Percentiles rank a stretch among this genome's conserved stretches.
phyloP scores from a whole-genome alignment of 2,797 vertebrate species.

The Chrysolophus pictus region DNA sequence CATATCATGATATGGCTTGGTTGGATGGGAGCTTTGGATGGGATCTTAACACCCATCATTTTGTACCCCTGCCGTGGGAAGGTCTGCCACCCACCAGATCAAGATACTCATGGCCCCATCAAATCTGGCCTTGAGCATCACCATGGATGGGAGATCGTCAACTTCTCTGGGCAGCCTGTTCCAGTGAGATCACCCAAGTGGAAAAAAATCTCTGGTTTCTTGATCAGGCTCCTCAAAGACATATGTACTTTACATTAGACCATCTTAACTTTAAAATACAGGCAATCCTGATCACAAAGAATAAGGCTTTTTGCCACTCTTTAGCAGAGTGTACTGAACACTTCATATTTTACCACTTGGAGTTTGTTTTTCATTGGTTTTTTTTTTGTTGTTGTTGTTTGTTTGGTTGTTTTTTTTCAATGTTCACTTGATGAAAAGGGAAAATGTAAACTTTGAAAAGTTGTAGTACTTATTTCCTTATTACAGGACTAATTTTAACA shows the following conservation, averaged over 20 bases:
- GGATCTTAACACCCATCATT: not conserved
- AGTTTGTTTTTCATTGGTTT: not conserved
- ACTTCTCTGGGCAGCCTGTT: too few relatives aligned
- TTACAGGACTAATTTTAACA: constrained; percentile 44
- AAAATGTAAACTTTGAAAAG: constrained; percentile 45
- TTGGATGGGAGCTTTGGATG: not conserved
- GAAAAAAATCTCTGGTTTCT: not conserved
- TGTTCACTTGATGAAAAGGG: constrained; percentile 28
- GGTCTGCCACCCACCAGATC: too few relatives aligned
- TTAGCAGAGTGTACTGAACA: not conserved
- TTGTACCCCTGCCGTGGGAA: too few relatives aligned
- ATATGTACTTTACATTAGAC: not conserved
- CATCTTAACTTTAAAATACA: not conserved
- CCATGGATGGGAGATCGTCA: too few relatives aligned
- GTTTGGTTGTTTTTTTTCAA: not conserved
- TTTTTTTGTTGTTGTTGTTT: not conserved
- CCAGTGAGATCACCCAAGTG: not conserved
- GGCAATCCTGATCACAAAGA: not conserved
- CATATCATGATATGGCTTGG: not conserved
- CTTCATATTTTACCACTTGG: constrained; percentile 24
- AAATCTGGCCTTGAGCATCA: too few relatives aligned
- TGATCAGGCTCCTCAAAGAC: not conserved
- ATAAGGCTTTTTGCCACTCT: not conserved
- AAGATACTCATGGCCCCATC: too few relatives aligned
- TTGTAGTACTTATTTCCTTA: constrained; percentile 21